phyloP scores from a whole-genome alignment of 2,888 invertebrate species.

The Chirona hameri region DNA sequence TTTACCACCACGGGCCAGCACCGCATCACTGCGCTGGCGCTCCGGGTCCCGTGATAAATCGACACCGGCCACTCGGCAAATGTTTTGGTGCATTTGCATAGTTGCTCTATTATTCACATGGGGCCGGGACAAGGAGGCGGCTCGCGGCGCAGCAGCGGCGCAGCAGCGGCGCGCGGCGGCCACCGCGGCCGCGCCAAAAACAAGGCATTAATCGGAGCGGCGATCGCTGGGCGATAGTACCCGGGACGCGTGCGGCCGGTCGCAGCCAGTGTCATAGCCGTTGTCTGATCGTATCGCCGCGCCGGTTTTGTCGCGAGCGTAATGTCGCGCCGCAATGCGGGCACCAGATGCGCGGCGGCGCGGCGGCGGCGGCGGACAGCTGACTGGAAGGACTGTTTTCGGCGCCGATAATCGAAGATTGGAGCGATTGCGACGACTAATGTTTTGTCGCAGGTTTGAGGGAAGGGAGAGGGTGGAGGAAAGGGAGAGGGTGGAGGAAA shows the following conservation, averaged over 20 bases:
- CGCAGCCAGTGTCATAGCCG: not conserved
- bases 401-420: no score
- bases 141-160: not conserved
- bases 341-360: not conserved
- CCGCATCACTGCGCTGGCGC: not conserved
- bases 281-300: not conserved
- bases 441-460: no score
- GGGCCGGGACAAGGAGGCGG: not conserved
- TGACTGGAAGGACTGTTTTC: no score
- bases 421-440: no score
- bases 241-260: not conserved
- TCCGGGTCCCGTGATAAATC: not conserved
- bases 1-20: not conserved
- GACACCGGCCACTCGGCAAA: not conserved
- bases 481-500: no score
- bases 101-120: slow-evolving; percentile 2
- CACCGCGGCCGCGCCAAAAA: not conserved
- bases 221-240: not conserved
- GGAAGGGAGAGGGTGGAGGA: no score
- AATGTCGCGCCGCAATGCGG: slow-evolving; percentile 1
- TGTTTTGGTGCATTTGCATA: slow-evolving; percentile 27
- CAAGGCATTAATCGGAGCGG: slow-evolving; percentile 10
- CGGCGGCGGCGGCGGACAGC: not conserved
- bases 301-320: not conserved
- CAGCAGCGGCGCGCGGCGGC: no score